Base-by-base conservation (phyloP, 2,797 vertebrate genomes). In the Naso thynnoides region DNA sequence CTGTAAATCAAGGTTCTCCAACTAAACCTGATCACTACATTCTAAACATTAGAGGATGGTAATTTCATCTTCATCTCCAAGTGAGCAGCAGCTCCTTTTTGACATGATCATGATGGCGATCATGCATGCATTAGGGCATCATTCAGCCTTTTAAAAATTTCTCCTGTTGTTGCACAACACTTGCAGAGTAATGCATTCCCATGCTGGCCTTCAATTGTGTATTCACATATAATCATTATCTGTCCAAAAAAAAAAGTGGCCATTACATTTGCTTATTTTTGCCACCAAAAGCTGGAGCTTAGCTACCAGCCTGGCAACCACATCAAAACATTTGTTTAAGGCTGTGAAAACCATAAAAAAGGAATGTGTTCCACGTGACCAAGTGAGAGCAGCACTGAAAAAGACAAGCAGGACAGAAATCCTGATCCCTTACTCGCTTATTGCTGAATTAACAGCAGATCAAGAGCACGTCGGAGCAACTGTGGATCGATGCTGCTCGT, bases 311-410 rank as follows among this genome's bases (percentile, higher is more conserved):
- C 27, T 72, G 57, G 69, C 48, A 82, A 81, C 56, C 33, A 6
- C 42, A 42, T 81, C 39, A 33, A 63, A 81, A 52, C 41, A 70
- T 61, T 85, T 77, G 16, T 80, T 64, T 65, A 48, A 70, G 36
- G 3, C 39, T 26, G 19, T 57, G 36, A 81, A 24, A 70, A 38
- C 48, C 45, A 73, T 15, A 79, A 72, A 49, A 26, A 4, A 45
- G 11, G 14, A 81, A 83, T 68, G 53, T 70, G 55, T 77, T 86
- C 72, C 72, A 86, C 69, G 56, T 64, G 73, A 58, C 44, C 27
- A 61, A 31, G 48, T 64, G 45, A 60, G 71, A 77, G 47, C 50
- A 60, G 26, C 24, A 16, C 5, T 24, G 42, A 24, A n/a, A n/a
- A n/a, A n/a, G 68, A 71, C 74, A 70, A 65, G 39, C 33, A 53